Evolutionary conservation across 2,888 invertebrate species (phyloP), one percentile per base, ranked within the genome.

Genomic region (Eilema griseolum): DNA sequence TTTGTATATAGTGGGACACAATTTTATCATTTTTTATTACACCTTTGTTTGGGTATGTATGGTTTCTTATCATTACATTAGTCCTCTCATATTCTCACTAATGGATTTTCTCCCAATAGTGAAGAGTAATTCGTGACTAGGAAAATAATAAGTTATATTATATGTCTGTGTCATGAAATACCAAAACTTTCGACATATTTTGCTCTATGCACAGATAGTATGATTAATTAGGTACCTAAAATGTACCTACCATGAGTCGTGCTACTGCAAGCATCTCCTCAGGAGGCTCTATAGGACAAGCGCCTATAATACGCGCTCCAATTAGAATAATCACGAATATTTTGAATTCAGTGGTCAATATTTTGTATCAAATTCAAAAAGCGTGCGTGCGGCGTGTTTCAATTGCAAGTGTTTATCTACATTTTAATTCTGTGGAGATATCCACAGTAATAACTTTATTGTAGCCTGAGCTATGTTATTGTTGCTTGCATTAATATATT

Each of bases 1-100:
- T 61, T 68, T 66, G 8, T 60, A 33, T 24, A 52, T 46, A 60
- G 24, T 60, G 28, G 56, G 12, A 57, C 57, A 62, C 57, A 16
- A 28, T 24, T 23, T 66, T 66, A 23, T 12, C 14, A 33, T 24
- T 33, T 56, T 41, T 66, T n/a, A 26, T 14, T 61, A 65, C 24
- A 52, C 52, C 31, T 16, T n/a, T 14, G n/a, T 31, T 65, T 56
- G 64, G 23, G 14, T 65, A 31, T 65, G 14, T 65, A 31, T 65
- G n/a, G 31, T 33, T 65, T 37, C 61, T 26, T 61, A 24, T 12
- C 31, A 60, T 65, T 65, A 65, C 60, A 70, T 59, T 63, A 66
- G 46, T 67, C 60, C 37, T 52, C 60, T 64, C n/a, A 70, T 28
- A 37, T 33, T 57, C 23, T 31, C 23, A 57, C 57, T 24, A 7